Base-by-base conservation (phyloP, 2,888 invertebrate species). In the Coelinius sp. region DNA sequence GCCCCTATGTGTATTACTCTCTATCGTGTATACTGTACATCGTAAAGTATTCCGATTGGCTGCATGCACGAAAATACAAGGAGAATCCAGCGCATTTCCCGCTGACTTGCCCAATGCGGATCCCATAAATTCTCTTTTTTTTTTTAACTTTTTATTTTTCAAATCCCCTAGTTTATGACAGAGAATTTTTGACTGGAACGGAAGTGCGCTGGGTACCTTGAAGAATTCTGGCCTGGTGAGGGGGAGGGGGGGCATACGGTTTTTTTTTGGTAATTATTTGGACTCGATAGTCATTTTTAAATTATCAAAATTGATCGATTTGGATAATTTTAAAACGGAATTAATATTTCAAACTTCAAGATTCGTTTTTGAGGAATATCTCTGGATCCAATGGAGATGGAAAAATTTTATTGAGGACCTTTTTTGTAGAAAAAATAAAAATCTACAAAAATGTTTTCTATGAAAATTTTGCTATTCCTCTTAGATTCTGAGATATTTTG, bases 31-130 rank as follows among this genome's bases (percentile, higher is more conserved):
- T 56, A 56, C 31, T 27, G 31, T 67, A 62, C 25, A 41, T 56
- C 49, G 67, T 72, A 25, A 68, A 68, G 56, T 41, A 53, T 64
- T 44, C 52, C 41, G 63, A 72, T 64, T 71, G 68, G 71, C 46
- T 38, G 53, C 56, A 66, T 64, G 52, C 64, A 68, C 72, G 41
- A 63, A 68, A 71, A 71, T 67, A 62, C 35, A 59, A 8, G 38
- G 63, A 62, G 63, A 72, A 72, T 68, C 22, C 64, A 53, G 35
- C 52, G 41, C 62, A 67, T 67, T 71, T 62, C 24, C 25, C 41
- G 6, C 56, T 27, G 31, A 27, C 56, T 38, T 59, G 20, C 35
- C 24, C 41, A 41, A 41, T 63, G 63, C 63, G 14, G 63, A 22
- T 38, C 41, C 63, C 41, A 63, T 63, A 63, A 63, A 63, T 41